Conservation (phyloP, 2,888 invertebrate species). For the Villa cingulata region DNA sequence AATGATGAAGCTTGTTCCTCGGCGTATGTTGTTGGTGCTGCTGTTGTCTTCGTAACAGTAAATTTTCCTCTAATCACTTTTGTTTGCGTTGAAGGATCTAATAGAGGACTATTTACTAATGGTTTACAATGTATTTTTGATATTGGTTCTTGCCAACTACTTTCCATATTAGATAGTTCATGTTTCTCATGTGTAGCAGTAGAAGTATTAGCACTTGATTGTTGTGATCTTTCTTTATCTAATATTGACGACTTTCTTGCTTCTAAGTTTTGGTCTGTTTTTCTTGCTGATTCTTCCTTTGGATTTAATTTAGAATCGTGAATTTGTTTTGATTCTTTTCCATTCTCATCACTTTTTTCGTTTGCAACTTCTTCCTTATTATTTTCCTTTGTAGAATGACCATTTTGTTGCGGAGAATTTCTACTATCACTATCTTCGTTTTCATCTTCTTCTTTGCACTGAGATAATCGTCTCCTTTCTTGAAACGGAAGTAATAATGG, state of each 20-base stretch:
- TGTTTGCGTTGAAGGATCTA: constrained; percentile 19
- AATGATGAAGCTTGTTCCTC: constrained; percentile 8
- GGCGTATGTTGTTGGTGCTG: background rate
- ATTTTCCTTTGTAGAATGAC: background rate
- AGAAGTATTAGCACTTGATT: background rate
- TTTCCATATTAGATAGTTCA: background rate
- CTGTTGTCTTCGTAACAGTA: constrained; percentile 38
- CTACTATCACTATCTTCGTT: constrained; percentile 40
- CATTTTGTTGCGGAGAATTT: background rate
- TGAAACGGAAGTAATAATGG: constrained; percentile 40
- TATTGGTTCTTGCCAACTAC: background rate
- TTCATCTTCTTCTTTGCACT: constrained; percentile 75
- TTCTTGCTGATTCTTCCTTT: background rate
- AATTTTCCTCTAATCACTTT: constrained; percentile 39
- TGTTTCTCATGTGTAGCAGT: too few species aligned
- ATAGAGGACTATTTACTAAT: background rate
- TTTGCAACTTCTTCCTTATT: constrained; percentile 1
- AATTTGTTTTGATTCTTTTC: constrained; percentile 1
- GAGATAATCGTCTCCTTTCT: constrained; percentile 56
- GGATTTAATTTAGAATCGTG: background rate
- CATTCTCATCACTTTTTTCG: background rate
- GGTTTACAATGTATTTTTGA: background rate
- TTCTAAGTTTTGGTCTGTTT: background rate
- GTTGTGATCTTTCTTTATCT: background rate
- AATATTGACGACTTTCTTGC: background rate